Evolutionary conservation across 2,113 vertebrate species (phyloP), one percentile per base, ranked within the genome.

Genomic region (Sturnira hondurensis): DNA sequence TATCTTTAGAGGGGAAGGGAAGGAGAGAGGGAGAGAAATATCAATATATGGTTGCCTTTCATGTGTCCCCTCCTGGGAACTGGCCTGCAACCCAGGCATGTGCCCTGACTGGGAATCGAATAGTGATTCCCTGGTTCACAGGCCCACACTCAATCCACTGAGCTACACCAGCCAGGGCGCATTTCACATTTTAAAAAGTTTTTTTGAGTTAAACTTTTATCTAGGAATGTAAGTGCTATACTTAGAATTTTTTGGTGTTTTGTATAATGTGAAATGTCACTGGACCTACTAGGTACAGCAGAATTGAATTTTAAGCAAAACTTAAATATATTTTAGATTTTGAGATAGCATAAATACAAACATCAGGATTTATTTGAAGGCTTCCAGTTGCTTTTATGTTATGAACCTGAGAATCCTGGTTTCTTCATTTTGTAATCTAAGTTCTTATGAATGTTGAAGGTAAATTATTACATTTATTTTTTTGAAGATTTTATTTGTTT

Each of bases 301-400:
- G 17, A 71, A 71, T 38, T 78, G 33, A 91, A 78, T 87, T 83
- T 95, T 91, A 45, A 86, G 74, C 50, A 54, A 83, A 87, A 36
- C 11, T 73, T 86, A 50, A 87, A 87, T 84, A 56, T 91, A 70
- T 63, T 96, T 92, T 78, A 92, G 36, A 89, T 85, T 94, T 88
- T 94, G 63, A 89, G 83, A 36, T 84, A 88, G 38, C 65, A 33
- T 90, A 78, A 74, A 58, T 86, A 74, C 1, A 81, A 90, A 93
- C 82, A 54, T 89, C 47, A 92, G 16, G 2, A 80, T 43, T 89
- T 95, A 63, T 61, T 33, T 95, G 52, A 45, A 45, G 33, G 31
- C 3, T 89, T 81, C 2, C 45, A 10, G 85, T 95, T 86, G 52
- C 70, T 95, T 94, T 89, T 95, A 82, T 90, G 50, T 93, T 17